Base-by-base conservation (phyloP, 2,113 vertebrate genomes). In the Ctenodactylus gundi region DNA sequence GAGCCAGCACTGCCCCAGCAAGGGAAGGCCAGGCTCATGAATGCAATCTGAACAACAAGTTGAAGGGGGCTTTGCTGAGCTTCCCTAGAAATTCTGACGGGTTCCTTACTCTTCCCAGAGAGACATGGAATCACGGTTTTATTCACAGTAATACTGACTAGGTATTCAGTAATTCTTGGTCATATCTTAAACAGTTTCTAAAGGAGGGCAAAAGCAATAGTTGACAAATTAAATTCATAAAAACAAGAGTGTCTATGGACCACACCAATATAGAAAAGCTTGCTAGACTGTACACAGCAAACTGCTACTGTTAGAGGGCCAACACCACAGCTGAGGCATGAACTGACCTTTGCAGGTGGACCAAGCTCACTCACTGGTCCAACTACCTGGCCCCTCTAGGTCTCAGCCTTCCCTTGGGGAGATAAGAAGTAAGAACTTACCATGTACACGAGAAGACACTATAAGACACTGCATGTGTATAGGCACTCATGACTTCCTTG, bases 191-290 rank as follows among this genome's bases (percentile, higher is more conserved):
- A 95, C 6, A 90, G 58, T 31, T 73, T 21, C 41, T 70, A 70
- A 41, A 68, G 67, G 36, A 90, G 2, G 49, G 15, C 44, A 29
- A 88, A 64, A 82, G 27, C 12, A 77, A 18, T 34, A 78, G 31
- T 17, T 70, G 10, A 23, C 72, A 75, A 83, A 77, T 67, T 80
- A 92, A 90, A 91, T 17, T n/a, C 76, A 91, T 88, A 51, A 94
- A 85, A 64, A 91, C 72, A 73, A 41, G 29, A 83, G 18, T 55
- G 29, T 58, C 65, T 70, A n/a, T 25, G 17, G 39, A 88, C 4
- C 7, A 8, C 9, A 78, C 27, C 10, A 55, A 39, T 39, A 62
- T 10, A 41, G 39, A 81, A 21, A 34, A 82, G 5, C 23, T 53
- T 49, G n/a, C 90, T 86, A 75, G 10, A 86, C 51, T 3, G 39